Conservation (phyloP, 2,113 vertebrate genomes). For the Crotalus viridis region DNA sequence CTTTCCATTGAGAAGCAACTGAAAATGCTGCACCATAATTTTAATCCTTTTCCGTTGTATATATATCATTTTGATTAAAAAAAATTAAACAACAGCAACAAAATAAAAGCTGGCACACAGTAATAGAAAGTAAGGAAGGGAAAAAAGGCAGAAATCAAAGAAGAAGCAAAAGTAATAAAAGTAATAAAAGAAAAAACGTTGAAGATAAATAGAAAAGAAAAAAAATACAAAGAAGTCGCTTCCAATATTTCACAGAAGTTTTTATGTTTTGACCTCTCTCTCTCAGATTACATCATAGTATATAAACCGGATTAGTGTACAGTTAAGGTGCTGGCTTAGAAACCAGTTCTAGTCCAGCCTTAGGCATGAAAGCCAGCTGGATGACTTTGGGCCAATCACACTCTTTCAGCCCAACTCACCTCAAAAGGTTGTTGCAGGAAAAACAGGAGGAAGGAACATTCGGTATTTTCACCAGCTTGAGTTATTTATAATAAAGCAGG, state of each 20-base stretch:
- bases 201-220: not conserved
- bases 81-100: not conserved
- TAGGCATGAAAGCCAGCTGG: too few relatives aligned
- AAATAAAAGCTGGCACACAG: not conserved
- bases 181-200: not conserved
- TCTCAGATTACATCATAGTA: too few relatives aligned
- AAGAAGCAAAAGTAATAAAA: not conserved
- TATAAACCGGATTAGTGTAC: too few relatives aligned
- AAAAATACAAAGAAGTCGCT: not conserved
- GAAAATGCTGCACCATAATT: not conserved
- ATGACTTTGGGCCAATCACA: too few relatives aligned
- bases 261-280: too few relatives aligned
- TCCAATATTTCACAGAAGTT: not conserved
- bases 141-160: not conserved
- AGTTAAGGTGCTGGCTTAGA: too few relatives aligned
- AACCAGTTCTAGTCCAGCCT: too few relatives aligned
- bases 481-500: too few relatives aligned
- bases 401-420: too few relatives aligned
- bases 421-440: too few relatives aligned
- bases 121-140: not conserved
- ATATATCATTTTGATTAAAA: not conserved
- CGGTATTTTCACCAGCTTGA: too few relatives aligned
- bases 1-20: not conserved
- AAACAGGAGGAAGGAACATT: too few relatives aligned
- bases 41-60: not conserved